These are phyloP conservation scores for Rhingia campestris DNA, from an alignment of 2,888 invertebrate genomes.

Conservation along the genomic window DNA sequence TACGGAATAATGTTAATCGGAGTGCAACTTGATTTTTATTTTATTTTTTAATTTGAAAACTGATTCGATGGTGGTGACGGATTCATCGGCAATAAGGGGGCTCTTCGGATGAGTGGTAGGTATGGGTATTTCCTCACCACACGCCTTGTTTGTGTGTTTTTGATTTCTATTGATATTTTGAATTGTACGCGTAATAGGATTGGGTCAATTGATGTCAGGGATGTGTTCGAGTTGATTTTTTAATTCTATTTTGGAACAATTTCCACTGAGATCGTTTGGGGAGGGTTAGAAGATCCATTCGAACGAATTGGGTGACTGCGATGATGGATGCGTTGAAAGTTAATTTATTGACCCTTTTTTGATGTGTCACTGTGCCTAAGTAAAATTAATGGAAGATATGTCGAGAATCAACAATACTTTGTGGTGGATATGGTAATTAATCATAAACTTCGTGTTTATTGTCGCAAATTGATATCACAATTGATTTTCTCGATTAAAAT, in stretches of 20 bases:
- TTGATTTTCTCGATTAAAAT: too few relatives aligned
- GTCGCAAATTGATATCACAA: too few relatives aligned
- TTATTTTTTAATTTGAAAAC: slow-evolving; percentile 27
- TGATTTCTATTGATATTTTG: background rate
- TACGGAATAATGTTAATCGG: slow-evolving; percentile 37
- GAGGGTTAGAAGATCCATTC: slow-evolving; percentile 24
- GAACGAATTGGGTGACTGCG: background rate
- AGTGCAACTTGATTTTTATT: slow-evolving; percentile 57
- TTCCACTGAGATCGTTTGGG: slow-evolving; percentile 28
- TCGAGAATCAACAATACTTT: too few relatives aligned
- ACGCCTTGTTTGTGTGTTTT: background rate
- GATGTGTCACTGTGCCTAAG: too few relatives aligned
- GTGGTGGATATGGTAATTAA: too few relatives aligned
- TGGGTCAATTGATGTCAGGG: slow-evolving; percentile 63
- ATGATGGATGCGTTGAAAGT: slow-evolving; percentile 20
- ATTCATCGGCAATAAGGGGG: slow-evolving; percentile 61
- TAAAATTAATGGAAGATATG: too few relatives aligned
- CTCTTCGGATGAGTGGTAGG: slow-evolving; percentile 35
- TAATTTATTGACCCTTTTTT: background rate
- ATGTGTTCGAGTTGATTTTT: slow-evolving; percentile 54
- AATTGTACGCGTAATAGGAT: slow-evolving; percentile 40
- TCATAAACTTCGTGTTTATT: too few relatives aligned
- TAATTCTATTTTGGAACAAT: slow-evolving; percentile 68
- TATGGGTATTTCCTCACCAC: slow-evolving; percentile 37
- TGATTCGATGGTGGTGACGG: slow-evolving; percentile 61